Conservation (phyloP, 2,797 vertebrate genomes). For the Halcyon badia region DNA sequence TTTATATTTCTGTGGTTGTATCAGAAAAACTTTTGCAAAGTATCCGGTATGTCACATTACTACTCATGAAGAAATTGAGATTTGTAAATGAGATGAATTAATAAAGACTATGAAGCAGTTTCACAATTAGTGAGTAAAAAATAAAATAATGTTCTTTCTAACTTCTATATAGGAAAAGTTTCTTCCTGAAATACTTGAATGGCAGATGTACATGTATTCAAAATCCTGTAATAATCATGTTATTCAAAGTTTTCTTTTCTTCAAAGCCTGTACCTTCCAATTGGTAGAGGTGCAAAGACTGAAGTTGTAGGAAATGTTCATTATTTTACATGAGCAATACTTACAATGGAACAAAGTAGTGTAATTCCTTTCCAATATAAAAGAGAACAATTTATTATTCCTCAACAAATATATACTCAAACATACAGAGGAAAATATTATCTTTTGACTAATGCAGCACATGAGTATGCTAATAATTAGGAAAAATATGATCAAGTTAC, state of each 20-base stretch:
- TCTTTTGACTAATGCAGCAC: neutral
- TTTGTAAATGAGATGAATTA: neutral
- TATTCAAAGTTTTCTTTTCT: neutral
- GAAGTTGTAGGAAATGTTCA: neutral
- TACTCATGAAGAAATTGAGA: neutral
- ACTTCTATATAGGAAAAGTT: neutral
- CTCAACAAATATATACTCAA: neutral
- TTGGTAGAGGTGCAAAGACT: neutral
- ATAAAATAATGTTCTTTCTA: neutral
- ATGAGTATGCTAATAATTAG: neutral
- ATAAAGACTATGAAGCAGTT: neutral
- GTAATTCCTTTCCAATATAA: neutral
- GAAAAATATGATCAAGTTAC: neutral
- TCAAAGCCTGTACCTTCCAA: neutral
- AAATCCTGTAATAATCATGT: neutral
- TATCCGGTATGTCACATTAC: neutral
- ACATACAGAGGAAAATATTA: neutral
- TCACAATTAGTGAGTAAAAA: neutral
- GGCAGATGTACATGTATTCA: neutral
- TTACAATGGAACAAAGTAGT: neutral
- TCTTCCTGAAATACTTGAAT: neutral
- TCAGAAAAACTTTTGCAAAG: neutral
- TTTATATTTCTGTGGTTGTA: neutral
- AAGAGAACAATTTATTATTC: neutral
- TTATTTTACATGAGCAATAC: neutral